phyloP scores from a whole-genome alignment of 2,888 invertebrate genomes.

The Augiades crinisus region DNA sequence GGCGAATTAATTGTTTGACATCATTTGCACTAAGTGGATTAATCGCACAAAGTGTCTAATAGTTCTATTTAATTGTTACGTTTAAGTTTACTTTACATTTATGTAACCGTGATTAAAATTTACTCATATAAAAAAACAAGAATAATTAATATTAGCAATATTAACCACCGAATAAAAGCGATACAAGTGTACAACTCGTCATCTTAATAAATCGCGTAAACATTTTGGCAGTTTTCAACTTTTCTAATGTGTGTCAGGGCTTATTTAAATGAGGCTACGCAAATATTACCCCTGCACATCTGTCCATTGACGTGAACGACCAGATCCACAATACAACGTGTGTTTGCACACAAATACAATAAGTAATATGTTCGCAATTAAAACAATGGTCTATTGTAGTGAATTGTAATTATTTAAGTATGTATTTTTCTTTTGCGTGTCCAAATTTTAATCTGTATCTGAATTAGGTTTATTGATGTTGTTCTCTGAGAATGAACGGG shows the following conservation, averaged over 20 bases:
- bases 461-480: neutral
- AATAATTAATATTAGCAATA: neutral
- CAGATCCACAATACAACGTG: constrained; percentile 1
- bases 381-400: neutral
- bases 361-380: neutral
- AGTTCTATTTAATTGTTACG: neutral
- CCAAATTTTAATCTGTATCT: neutral
- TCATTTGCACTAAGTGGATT: no score
- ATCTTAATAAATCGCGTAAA: neutral
- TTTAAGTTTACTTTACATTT: constrained; percentile 23
- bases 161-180: no score
- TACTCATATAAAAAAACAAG: no score
- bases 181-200: no score
- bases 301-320: constrained; percentile 22
- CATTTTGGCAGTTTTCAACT: neutral
- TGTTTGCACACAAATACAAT: constrained; percentile 19
- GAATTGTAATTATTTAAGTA: neutral
- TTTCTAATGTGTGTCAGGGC: constrained; percentile 33
- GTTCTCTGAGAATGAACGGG: no score
- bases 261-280: constrained; percentile 32
- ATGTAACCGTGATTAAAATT: no score
- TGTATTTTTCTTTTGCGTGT: neutral
- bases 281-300: constrained; percentile 33
- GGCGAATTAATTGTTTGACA: no score
- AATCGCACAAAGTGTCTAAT: no score